Evolutionary conservation across 2,113 vertebrate species (phyloP).

Genomic region (Platysteira castanea): DNA sequence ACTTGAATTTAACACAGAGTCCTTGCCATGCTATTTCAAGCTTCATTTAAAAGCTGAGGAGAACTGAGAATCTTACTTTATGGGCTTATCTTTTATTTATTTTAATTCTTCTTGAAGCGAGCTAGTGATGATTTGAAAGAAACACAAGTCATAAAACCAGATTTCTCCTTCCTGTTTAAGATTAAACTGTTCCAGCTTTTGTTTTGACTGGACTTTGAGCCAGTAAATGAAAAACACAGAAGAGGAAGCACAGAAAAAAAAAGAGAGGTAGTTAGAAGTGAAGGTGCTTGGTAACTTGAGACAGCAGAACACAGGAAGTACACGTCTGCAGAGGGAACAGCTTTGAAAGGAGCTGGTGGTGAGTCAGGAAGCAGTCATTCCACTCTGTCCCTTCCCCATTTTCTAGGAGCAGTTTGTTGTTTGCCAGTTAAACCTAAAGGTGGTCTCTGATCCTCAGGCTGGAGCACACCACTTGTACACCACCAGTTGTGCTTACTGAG

Average conservation of each 20-base stretch:
- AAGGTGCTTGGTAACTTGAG: background rate
- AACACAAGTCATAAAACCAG: background rate
- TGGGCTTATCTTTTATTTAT: background rate
- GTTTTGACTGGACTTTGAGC: conserved; percentile 1
- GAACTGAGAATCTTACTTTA: background rate
- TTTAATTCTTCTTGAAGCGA: background rate
- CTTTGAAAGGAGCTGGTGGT: background rate
- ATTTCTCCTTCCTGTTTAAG: background rate
- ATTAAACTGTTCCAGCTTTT: background rate
- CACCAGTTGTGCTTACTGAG: background rate
- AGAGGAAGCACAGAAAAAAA: background rate
- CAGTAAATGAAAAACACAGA: background rate
- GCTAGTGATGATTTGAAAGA: background rate
- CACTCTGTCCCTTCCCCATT: background rate
- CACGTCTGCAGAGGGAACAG: background rate
- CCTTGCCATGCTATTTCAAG: background rate
- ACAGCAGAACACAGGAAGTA: background rate
- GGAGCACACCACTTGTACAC: no score
- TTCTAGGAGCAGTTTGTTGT: background rate
- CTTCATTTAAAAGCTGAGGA: conserved; percentile 10
- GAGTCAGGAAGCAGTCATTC: background rate
- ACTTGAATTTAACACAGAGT: background rate
- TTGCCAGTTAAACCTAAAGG: background rate
- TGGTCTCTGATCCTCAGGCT: accelerated
- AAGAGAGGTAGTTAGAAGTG: background rate